phyloP scores from a whole-genome alignment of 2,888 invertebrate genomes.

The Temnothorax ravouxi region DNA sequence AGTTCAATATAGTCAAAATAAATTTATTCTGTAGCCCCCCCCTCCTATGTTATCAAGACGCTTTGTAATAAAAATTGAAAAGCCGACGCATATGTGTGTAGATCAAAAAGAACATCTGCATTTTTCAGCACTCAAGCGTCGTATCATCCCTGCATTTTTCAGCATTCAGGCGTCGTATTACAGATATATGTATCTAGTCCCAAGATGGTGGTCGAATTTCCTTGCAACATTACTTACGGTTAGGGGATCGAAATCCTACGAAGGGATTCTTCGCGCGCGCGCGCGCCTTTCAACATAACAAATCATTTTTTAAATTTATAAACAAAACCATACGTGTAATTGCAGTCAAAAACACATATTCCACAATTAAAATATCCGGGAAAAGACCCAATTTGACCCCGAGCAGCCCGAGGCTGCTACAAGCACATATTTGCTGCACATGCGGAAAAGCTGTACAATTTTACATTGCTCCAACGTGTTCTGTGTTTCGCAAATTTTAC shows the following conservation, averaged over 20 bases:
- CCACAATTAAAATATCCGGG: background rate
- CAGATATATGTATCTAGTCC: slow-evolving; percentile 63
- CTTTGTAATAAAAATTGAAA: slow-evolving; percentile 23
- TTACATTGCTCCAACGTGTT: background rate
- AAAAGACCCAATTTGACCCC: background rate
- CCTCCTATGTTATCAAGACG: background rate
- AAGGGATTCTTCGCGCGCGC: slow-evolving; percentile 62
- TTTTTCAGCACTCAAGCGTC: slow-evolving; percentile 64
- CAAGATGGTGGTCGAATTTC: slow-evolving; percentile 63
- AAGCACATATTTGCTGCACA: background rate
- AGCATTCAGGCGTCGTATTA: slow-evolving; percentile 59
- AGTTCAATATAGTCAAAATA: too few relatives aligned
- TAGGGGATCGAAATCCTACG: slow-evolving; percentile 69
- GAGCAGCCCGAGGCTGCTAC: slow-evolving; percentile 9
- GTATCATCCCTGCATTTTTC: slow-evolving; percentile 66
- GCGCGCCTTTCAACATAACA: too few relatives aligned
- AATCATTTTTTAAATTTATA: background rate
- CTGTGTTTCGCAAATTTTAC: slow-evolving; percentile 23
- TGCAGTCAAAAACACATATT: slow-evolving; percentile 14
- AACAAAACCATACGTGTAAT: background rate
- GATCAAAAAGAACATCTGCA: slow-evolving; percentile 45
- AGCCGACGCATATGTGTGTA: background rate
- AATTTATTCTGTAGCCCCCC: background rate
- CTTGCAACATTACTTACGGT: slow-evolving; percentile 75
- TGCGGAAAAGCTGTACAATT: background rate